Evolutionary conservation across 2,113 vertebrate genomes (phyloP).

Genomic region (Zapus hudsonius): DNA sequence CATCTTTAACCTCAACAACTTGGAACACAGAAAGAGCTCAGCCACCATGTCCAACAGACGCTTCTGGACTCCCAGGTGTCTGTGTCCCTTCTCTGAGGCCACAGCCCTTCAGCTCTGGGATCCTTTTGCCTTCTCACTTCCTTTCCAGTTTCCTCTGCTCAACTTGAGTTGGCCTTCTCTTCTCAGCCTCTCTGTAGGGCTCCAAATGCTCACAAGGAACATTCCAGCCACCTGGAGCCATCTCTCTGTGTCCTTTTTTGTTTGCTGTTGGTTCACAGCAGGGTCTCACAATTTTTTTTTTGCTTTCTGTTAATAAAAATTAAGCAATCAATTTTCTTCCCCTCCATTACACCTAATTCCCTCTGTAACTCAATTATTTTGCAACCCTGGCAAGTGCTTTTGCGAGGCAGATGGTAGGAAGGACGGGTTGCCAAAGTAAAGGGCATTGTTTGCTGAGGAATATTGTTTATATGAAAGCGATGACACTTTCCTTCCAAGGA

Average conservation of each 20-base stretch:
- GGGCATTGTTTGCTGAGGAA: conserved; percentile 69
- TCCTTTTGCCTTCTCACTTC: background rate
- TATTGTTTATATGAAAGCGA: conserved; percentile 58
- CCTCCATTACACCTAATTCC: conserved; percentile 79
- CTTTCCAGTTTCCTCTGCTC: background rate
- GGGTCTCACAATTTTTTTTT: conserved; percentile 55
- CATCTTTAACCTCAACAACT: background rate
- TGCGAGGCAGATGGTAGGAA: conserved; percentile 73
- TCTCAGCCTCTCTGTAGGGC: background rate
- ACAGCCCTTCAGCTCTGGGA: background rate
- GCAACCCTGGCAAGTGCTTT: conserved; percentile 71
- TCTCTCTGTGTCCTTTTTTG: conserved; percentile 51
- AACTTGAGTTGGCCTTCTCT: background rate
- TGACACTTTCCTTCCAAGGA: conserved; percentile 57
- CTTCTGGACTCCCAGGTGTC: background rate
- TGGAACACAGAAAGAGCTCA: background rate
- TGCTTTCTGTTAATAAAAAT: conserved; percentile 79
- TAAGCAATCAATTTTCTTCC: conserved; percentile 81
- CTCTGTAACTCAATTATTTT: conserved; percentile 75
- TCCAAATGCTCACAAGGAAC: background rate
- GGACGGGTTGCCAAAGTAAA: conserved; percentile 70
- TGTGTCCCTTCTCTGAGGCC: background rate
- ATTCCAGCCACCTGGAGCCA: conserved; percentile 71
- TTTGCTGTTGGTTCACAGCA: conserved; percentile 61
- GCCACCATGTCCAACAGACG: background rate